Evolutionary conservation across 2,113 vertebrate species (phyloP).

Genomic region (Lepisosteus osseus): DNA sequence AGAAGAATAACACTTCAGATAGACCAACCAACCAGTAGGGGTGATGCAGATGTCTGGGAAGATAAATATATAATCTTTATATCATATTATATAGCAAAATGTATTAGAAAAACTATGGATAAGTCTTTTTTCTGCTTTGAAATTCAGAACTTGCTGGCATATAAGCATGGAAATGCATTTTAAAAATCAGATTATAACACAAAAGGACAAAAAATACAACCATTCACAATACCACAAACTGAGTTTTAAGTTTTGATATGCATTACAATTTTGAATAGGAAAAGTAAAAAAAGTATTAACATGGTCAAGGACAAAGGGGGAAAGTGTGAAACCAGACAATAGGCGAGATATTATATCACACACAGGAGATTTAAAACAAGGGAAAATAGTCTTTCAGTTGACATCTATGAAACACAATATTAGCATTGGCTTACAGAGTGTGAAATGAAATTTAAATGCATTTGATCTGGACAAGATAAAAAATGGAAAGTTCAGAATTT

Average conservation of each 20-base stretch:
- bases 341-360: conserved; percentile 18
- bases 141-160: too few species aligned
- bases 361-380: conserved; percentile 23
- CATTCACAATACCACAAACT: background rate
- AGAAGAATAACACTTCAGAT: too few species aligned
- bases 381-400: conserved; percentile 29
- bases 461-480: conserved; percentile 30
- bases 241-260: background rate
- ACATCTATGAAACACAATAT: conserved; percentile 40
- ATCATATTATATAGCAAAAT: too few species aligned
- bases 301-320: conserved; percentile 17
- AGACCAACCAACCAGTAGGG: too few species aligned
- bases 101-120: too few species aligned
- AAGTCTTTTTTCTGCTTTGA: too few species aligned
- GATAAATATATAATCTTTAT: too few species aligned
- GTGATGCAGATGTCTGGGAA: too few species aligned
- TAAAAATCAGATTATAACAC: background rate
- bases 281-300: conserved; percentile 15
- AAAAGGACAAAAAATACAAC: background rate
- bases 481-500: conserved; percentile 30
- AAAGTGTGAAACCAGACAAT: conserved; percentile 16
- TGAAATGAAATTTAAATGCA: conserved; percentile 49
- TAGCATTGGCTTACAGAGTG: conserved; percentile 37
- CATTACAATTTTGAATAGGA: background rate
- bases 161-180: too few species aligned